phyloP scores from a whole-genome alignment of 2,797 vertebrate species.

The Danio kyathit region DNA sequence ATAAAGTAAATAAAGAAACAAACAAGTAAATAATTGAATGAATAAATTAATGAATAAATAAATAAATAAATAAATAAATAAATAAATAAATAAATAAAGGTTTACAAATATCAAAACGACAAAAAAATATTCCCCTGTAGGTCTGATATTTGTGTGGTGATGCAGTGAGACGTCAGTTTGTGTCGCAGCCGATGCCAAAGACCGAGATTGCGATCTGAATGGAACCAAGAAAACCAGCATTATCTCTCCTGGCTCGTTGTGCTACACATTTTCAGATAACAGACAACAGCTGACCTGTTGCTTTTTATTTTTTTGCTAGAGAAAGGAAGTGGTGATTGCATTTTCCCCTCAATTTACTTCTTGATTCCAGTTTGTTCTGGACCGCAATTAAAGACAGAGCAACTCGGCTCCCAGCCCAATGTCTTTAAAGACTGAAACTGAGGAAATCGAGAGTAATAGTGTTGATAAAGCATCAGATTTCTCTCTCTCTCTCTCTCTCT shows the following conservation, averaged over 20 bases:
- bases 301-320: neutral
- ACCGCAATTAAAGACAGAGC: constrained; percentile 54
- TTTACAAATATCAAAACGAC: no score
- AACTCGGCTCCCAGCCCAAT: neutral
- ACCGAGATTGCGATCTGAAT: constrained; percentile 19
- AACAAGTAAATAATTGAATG: no score
- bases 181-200: neutral
- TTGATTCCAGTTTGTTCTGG: constrained; percentile 58
- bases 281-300: constrained; percentile 14
- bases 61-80: no score
- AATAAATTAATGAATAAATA: no score
- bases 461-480: neutral
- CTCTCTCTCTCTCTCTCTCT: neutral
- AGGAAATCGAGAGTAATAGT: neutral
- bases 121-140: no score
- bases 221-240: neutral
- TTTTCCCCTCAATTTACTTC: constrained; percentile 66
- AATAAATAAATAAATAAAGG: no score
- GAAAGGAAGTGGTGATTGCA: constrained; percentile 56
- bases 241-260: constrained; percentile 24
- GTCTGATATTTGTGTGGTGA: neutral
- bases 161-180: constrained; percentile 9
- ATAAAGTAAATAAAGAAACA: no score
- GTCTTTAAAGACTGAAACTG: neutral
- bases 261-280: neutral